Base-by-base conservation (phyloP, 2,888 invertebrate species). In the Stramonita haemastoma region DNA sequence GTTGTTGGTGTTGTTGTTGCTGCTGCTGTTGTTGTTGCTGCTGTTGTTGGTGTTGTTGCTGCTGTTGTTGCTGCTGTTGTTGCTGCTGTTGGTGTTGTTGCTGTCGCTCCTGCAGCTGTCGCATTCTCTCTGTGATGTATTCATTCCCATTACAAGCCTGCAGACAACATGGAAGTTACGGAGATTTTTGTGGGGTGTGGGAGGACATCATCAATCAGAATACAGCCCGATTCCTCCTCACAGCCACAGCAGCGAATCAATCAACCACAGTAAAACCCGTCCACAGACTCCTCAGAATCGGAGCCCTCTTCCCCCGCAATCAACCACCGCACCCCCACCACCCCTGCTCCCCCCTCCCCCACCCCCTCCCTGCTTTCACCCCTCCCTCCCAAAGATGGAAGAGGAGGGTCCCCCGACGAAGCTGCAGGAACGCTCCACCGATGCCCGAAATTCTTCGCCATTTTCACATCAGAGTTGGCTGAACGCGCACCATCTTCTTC, bases 71-170 rank as follows among this genome's bases (percentile, higher is more conserved):
- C 56, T 32, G 85, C 17, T n/a, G 32, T n/a, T n/a, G n/a, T n/a
- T n/a, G n/a, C n/a, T n/a, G n/a, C n/a, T n/a, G n/a, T 77, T 36
- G 0, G 36, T 60, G 87, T 81, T 56, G 32, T 11, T 88, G 60
- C 77, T 88, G 90, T 70, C 89, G 89, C 57, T 89, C 66, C 87
- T 91, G 91, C 15, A 92, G 90, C 46, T 89, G 85, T 81, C 89
- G 90, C 90, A 93, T 91, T 34, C 91, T 91, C 13, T 70, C 77
- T 8, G 92, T 90, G 1, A 93, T 86, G 90, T 94, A 95, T 13
- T 90, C 87, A 90, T 93, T 91, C 34, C 94, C 93, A 91, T 95
- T 94, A 89, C 94, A 94, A 13, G 93, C 90, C 94, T 94, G 91
- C 26, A 36, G 81, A 4, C 8, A n/a, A 77, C n/a, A 5, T 29